These are phyloP conservation scores for Micromussa lordhowensis DNA, from an alignment of 92 coral and sea anemone species.

Conservation along the genomic window DNA sequence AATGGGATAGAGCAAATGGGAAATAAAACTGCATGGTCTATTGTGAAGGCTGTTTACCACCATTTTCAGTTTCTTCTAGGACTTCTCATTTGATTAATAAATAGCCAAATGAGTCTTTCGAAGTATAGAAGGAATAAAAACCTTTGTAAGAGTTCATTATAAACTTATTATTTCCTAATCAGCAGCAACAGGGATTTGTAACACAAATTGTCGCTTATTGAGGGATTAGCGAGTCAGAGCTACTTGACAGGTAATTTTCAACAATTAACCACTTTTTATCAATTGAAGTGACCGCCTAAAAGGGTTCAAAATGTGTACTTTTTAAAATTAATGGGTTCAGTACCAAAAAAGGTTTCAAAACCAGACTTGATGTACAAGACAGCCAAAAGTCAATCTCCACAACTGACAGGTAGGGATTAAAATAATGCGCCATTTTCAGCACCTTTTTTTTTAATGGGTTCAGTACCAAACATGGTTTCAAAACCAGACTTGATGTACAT, in stretches of 20 bases:
- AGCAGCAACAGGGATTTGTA: not conserved
- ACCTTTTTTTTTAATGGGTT: not conserved
- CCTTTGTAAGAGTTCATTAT: not conserved
- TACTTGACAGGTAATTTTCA: conserved; percentile 29
- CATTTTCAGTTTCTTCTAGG: not conserved
- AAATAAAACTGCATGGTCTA: not conserved
- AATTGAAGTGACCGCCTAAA: conserved; percentile 22
- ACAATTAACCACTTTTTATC: conserved; percentile 10
- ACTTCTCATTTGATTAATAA: not conserved
- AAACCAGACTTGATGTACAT: not conserved
- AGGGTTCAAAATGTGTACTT: conserved; percentile 10
- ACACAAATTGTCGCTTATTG: not conserved
- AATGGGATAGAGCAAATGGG: not conserved
- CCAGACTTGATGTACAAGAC: not conserved
- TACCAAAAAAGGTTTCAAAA: conserved; percentile 4
- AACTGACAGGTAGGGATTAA: not conserved
- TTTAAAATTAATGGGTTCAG: not conserved
- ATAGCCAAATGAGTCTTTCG: not conserved
- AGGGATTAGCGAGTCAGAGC: conserved; percentile 23
- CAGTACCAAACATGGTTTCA: not conserved
- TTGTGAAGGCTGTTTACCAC: not conserved
- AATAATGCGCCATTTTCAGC: not conserved
- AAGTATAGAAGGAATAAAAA: not conserved
- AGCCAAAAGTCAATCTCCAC: not conserved
- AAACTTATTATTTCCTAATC: not conserved